These are phyloP conservation scores for Apeltes quadracus DNA, from an alignment of 2,113 vertebrate species.

Conservation along the genomic window DNA sequence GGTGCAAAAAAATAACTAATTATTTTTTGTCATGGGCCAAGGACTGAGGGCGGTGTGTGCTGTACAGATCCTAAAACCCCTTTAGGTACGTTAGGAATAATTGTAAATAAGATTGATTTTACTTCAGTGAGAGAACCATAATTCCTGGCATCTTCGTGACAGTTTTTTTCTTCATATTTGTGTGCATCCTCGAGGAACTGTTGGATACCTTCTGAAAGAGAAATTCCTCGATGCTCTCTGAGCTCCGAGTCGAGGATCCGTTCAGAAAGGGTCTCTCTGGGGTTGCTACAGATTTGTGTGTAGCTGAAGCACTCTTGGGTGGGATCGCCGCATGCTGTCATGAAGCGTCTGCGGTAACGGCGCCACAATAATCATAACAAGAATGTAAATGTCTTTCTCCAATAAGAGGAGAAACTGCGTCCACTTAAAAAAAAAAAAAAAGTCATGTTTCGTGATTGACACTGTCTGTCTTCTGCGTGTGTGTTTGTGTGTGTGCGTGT, in stretches of 20 bases:
- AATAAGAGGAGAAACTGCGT: conserved; percentile 29
- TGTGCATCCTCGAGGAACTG: not conserved
- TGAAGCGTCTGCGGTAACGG: not conserved
- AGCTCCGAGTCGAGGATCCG: conserved; percentile 20
- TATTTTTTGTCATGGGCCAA: no score
- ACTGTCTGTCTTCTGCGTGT: conserved; percentile 56
- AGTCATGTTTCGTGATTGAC: conserved; percentile 62
- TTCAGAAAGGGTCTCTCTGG: not conserved
- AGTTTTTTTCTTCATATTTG: not conserved
- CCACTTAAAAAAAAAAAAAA: conserved; percentile 54
- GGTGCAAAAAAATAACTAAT: no score
- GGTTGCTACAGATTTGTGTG: conserved; percentile 12
- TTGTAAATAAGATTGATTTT: not conserved
- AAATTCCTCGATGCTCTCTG: not conserved
- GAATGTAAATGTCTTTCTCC: conserved; percentile 6
- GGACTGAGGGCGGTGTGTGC: not conserved
- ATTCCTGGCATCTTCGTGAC: not conserved
- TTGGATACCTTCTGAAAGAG: not conserved
- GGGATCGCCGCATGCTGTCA: not conserved
- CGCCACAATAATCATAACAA: not conserved
- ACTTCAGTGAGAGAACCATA: not conserved
- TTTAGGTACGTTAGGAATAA: not conserved
- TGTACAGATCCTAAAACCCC: not conserved
- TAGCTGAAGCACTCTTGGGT: not conserved
- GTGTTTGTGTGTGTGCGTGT: conserved; percentile 27